Evolutionary conservation across 2,113 vertebrate genomes (phyloP).

Genomic region (Austrofundulus limnaeus): DNA sequence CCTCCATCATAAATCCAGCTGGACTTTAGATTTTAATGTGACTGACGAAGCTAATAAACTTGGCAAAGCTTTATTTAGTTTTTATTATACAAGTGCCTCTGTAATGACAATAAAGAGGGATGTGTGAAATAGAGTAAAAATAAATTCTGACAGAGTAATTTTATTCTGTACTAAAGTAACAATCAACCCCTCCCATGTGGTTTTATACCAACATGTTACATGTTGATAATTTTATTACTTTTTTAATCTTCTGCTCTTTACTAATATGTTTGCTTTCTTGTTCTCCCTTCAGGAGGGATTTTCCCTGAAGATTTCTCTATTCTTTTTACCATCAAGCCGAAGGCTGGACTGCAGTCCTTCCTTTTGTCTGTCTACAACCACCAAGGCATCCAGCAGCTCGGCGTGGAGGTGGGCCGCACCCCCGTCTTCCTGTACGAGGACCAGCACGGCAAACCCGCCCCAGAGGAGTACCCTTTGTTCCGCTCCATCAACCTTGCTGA

Average conservation of each 20-base stretch:
- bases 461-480: conserved; percentile 95
- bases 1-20: conserved; percentile 46
- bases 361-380: conserved; percentile 93
- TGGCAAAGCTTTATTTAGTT: conserved; percentile 21
- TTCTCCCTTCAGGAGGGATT: conserved; percentile 77
- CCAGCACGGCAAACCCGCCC: conserved; percentile 90
- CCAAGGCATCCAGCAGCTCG: conserved; percentile 93
- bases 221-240: too few species aligned
- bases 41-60: conserved; percentile 27
- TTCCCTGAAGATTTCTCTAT: conserved; percentile 98
- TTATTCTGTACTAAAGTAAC: too few species aligned
- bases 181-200: too few species aligned
- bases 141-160: too few species aligned
- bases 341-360: conserved; percentile 92
- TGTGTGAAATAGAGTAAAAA: too few species aligned
- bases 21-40: conserved; percentile 41
- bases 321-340: conserved; percentile 94
- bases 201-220: too few species aligned
- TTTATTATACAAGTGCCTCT: conserved; percentile 22
- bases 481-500: conserved; percentile 92
- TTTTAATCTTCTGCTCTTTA: background rate
- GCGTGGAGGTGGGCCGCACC: conserved; percentile 92
- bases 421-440: conserved; percentile 96
- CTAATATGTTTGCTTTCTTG: conserved; percentile 6
- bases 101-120: background rate